Evolutionary conservation across 1,140 invertebrate genomes (phyloP).

Genomic region (Polypedilum pembai): DNA sequence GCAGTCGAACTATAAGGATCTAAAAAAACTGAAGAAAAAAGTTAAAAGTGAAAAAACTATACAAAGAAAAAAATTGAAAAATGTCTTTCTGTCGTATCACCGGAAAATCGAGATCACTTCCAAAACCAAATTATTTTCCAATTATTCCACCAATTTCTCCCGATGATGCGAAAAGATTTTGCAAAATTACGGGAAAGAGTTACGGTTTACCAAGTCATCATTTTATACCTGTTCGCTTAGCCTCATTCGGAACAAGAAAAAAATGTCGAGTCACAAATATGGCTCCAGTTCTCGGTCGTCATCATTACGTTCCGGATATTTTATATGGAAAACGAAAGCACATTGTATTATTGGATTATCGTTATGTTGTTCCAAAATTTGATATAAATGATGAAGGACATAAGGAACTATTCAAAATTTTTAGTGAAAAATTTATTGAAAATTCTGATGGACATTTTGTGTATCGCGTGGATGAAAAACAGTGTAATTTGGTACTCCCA

Average conservation of each 20-base stretch:
- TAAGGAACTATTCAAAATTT: constrained; percentile 51
- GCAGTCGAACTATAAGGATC: constrained; percentile 2
- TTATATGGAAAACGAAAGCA: constrained; percentile 57
- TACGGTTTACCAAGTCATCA: constrained; percentile 66
- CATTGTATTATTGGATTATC: constrained; percentile 58
- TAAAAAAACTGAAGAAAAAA: background rate
- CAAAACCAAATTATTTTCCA: constrained; percentile 76
- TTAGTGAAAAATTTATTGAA: constrained; percentile 53
- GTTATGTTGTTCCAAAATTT: constrained; percentile 63
- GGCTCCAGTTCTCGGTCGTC: constrained; percentile 49
- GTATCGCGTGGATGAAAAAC: constrained; percentile 65
- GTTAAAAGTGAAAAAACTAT: background rate
- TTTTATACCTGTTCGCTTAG: constrained; percentile 66
- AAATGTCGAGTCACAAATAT: constrained; percentile 60
- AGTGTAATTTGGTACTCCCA: constrained; percentile 66
- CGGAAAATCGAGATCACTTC: constrained; percentile 66
- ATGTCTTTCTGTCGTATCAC: constrained; percentile 76
- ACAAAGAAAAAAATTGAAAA: constrained; percentile 31
- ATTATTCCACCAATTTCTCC: constrained; percentile 71
- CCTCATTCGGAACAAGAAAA: constrained; percentile 49
- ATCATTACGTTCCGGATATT: constrained; percentile 51
- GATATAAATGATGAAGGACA: constrained; percentile 58
- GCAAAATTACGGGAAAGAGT: constrained; percentile 73
- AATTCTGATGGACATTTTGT: constrained; percentile 56
- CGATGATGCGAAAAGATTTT: constrained; percentile 68